Evolutionary conservation across 2,888 invertebrate species (phyloP), one percentile per base, ranked within the genome.

Genomic region (Fissipunctia ypsillon): DNA sequence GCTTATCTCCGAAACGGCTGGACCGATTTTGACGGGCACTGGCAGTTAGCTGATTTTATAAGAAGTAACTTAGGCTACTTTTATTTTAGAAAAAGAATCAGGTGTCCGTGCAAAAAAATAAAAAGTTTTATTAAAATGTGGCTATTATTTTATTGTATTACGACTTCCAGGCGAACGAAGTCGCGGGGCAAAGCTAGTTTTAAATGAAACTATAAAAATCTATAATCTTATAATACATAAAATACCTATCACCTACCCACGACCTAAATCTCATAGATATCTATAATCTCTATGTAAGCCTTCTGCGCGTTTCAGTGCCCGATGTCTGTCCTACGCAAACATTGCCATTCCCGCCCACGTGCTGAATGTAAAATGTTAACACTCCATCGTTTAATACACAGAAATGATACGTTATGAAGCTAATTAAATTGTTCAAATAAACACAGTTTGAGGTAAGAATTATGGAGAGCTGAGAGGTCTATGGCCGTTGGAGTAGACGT

Each of bases 291-390:
- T 14, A 25, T 31, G 6, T 52, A 14, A 45, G 25, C n/a, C 67
- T 80, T 83, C 67, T 78, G 50, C 22, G 0, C 6, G 28, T 56
- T 64, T 31, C 1, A 16, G 54, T 56, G 48, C 22, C 0, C 0
- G 7, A 1, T 48, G 25, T 5, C 10, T 7, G 22, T n/a, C 38
- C 54, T 10, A 67, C 45, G 60, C 68, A 45, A 2, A 56, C 54
- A 28, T 63, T 43, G 31, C 31, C n/a, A 31, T 38, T 4, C 16
- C 54, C 78, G 63, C 72, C 73, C 76, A 80, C 76, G 68, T 67
- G 65, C 52, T 66, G 68, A 78, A 72, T 66, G 45, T 81, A 72
- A 60, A 60, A 35, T 50, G 63, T 76, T 68, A 63, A 70, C 41
- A 69, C 65, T 76, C 31, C n/a, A 31, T 52, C 64, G 19, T 50